phyloP scores from a whole-genome alignment of 2,797 vertebrate genomes.

The Alosa sapidissima region DNA sequence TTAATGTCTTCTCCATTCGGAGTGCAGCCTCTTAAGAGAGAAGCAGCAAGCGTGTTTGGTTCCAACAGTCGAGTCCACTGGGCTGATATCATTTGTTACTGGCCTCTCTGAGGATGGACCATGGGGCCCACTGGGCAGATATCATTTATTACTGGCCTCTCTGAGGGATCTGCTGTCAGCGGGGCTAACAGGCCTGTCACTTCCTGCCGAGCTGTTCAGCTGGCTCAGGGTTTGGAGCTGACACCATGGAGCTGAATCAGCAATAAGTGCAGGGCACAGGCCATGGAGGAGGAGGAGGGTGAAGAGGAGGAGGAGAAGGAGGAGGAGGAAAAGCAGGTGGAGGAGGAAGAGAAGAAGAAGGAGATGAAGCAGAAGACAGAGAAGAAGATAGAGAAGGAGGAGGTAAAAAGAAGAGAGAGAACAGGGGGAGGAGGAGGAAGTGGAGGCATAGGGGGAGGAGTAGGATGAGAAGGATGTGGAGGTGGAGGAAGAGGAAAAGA shows the following conservation, averaged over 20 bases:
- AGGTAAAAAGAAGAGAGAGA: not conserved
- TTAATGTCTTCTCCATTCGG: not conserved
- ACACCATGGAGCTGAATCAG: not conserved
- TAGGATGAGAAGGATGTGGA: not conserved
- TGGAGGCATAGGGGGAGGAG: not conserved
- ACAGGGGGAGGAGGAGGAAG: not conserved
- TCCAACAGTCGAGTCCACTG: not conserved
- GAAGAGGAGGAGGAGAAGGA: not conserved
- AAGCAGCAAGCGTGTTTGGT: not conserved
- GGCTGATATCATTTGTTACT: conserved; percentile 19
- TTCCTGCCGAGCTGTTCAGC: conserved; percentile 19
- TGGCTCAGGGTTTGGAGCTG: not conserved
- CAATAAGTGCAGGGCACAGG: not conserved
- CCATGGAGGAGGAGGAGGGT: not conserved
- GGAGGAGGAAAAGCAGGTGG: not conserved
- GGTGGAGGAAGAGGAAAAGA: not conserved
- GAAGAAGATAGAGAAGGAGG: not conserved
- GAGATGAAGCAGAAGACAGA: not conserved
- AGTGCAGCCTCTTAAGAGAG: not conserved
- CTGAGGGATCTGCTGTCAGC: conserved; percentile 35
- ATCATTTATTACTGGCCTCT: conserved; percentile 26
- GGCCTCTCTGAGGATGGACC: conserved; percentile 26
- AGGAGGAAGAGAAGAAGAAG: not conserved
- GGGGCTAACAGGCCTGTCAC: conserved; percentile 37
- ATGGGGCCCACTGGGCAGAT: not conserved